Conservation (phyloP, 2,888 invertebrate species). For the Sphinx pinastri region DNA sequence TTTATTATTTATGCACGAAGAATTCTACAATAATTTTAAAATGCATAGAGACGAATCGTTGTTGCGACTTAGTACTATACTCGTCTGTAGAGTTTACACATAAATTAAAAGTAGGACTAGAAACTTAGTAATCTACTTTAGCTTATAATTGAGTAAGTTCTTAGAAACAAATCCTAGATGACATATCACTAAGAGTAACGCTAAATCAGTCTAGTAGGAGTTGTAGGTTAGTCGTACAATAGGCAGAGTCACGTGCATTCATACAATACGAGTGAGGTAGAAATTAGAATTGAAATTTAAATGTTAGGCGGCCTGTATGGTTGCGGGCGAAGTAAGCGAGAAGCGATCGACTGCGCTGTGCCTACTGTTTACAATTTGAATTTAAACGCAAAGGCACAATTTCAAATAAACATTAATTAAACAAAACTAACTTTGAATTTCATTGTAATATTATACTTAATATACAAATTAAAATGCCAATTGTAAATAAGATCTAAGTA, state of each 20-base stretch:
- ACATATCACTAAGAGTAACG: conserved; percentile 69
- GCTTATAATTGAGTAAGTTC: conserved; percentile 59
- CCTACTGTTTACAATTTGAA: conserved; percentile 16
- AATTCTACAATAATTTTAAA: conserved; percentile 50
- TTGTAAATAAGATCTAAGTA: conserved; percentile 2
- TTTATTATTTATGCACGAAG: conserved; percentile 44
- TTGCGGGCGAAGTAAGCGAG: conserved; percentile 13
- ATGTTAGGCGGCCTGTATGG: conserved; percentile 15
- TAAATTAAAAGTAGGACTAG: conserved; percentile 49
- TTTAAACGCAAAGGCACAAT: neutral
- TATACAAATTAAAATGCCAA: conserved; percentile 12
- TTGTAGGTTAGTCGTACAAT: conserved; percentile 63
- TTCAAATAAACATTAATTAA: neutral
- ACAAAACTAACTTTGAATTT: neutral
- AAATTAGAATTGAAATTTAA: conserved; percentile 33
- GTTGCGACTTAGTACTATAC: conserved; percentile 62
- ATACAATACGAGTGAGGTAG: conserved; percentile 68
- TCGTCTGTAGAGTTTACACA: conserved; percentile 46
- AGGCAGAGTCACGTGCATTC: conserved; percentile 65
- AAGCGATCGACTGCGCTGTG: conserved; percentile 10
- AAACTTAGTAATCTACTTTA: conserved; percentile 57
- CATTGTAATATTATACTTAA: neutral
- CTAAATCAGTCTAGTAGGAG: conserved; percentile 82
- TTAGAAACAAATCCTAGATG: conserved; percentile 57
- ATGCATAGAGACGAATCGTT: conserved; percentile 75